A percentile compares a stretch with the other conserved stretches of the same genome.
phyloP scores from a whole-genome alignment of 2,888 invertebrate genomes.

The Oscheius onirici region DNA sequence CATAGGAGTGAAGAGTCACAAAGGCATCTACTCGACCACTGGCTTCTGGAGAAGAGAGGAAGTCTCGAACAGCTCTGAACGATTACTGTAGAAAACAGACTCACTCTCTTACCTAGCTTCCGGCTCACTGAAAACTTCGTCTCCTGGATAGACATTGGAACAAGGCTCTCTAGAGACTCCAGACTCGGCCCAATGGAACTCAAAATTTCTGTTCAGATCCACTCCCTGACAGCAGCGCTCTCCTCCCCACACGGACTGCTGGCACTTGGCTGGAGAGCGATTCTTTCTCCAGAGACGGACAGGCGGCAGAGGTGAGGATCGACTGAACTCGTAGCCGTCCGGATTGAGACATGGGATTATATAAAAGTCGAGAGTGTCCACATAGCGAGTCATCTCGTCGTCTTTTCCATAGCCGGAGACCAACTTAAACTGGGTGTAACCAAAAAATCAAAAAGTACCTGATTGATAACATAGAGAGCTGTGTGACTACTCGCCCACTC shows the following conservation, averaged over 20 bases:
- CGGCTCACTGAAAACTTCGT: slow-evolving; percentile 70
- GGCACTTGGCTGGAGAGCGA: slow-evolving; percentile 66
- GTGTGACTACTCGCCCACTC: slow-evolving; percentile 71
- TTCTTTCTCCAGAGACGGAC: slow-evolving; percentile 71
- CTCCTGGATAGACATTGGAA: slow-evolving; percentile 70
- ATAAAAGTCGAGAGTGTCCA: slow-evolving; percentile 66
- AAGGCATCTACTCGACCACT: slow-evolving; percentile 69
- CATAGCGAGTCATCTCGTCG: slow-evolving; percentile 59
- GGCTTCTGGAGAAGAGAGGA: slow-evolving; percentile 57
- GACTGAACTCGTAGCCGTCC: slow-evolving; percentile 70
- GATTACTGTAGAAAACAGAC: background rate
- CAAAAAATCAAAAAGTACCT: slow-evolving; percentile 42
- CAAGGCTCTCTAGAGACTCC: slow-evolving; percentile 70
- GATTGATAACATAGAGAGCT: slow-evolving; percentile 70
- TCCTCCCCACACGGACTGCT: slow-evolving; percentile 61
- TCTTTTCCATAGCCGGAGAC: slow-evolving; percentile 67
- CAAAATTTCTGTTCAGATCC: slow-evolving; percentile 70
- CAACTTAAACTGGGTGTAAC: slow-evolving; percentile 53
- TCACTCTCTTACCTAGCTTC: slow-evolving; percentile 60
- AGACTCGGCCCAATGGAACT: slow-evolving; percentile 70
- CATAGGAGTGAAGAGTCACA: slow-evolving; percentile 70
- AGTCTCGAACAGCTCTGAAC: slow-evolving; percentile 63
- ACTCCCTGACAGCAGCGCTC: slow-evolving; percentile 70
- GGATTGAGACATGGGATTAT: slow-evolving; percentile 70
- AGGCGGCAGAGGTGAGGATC: slow-evolving; percentile 61